Evolutionary conservation across 2,888 invertebrate species (phyloP), one percentile per base, ranked within the genome.

Genomic region (Lepidonotus clava): DNA sequence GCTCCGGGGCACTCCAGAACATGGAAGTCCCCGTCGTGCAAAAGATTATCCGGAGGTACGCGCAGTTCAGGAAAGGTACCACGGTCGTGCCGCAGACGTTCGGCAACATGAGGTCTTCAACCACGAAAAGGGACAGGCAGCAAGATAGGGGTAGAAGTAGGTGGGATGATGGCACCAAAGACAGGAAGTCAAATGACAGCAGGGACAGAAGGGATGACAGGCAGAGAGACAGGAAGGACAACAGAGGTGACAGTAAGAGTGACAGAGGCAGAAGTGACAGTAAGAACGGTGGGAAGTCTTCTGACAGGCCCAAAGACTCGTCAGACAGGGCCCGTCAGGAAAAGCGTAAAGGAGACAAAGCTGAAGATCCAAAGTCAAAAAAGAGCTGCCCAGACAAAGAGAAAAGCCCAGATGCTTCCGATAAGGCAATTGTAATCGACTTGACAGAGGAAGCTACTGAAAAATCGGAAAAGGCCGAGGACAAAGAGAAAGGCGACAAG

Each of bases 1-100:
- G 80, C 24, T 46, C 41, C 80, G 14, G 24, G 24, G 80, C 80
- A 11, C 46, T 80, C 28, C 80, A 80, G 46, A 46, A 46, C 4
- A 80, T 80, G 80, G 80, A 80, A 14, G 80, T 80, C 32, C 8
- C 11, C 14, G 28, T 80, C 18, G 80, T 80, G 8, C 80, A 80
- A 46, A 41, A 80, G 46, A 46, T 80, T n/a, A 80, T 80, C 28
- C 24, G 46, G 46, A 46, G 24, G 46, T 80, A 80, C 28, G 11
- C 32, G 28, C 41, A 80, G 18, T 80, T 32, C 28, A 80, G 46
- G 32, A 32, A 46, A 11, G 66, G 11, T 14, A 8, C 46, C 36
- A 34, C 24, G 18, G 14, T 38, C 1, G 56, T 56, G 56, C n/a
- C n/a, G n/a, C n/a, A n/a, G 24, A 8, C n/a, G 5, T 56, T n/a